These are phyloP conservation scores for Rhinatrema bivittatum DNA, from an alignment of 2,797 vertebrate species.

Conservation along the genomic window DNA sequence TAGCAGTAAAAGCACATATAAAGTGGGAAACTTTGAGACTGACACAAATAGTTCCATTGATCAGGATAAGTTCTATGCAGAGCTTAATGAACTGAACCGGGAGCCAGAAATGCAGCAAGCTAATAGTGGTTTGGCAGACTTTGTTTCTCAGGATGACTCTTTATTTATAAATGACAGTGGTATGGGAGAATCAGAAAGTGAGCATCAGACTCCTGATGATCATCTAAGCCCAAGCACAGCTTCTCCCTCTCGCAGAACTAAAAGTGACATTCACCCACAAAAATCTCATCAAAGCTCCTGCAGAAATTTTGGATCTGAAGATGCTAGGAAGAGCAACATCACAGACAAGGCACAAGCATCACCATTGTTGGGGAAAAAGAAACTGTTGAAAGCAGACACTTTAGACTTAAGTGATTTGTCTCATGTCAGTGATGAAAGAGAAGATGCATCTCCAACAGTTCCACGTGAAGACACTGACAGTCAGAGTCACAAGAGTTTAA, in stretches of 20 bases:
- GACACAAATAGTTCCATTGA: constrained; percentile 90
- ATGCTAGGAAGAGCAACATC: constrained; percentile 29
- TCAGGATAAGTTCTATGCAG: constrained; percentile 95
- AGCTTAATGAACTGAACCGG: constrained; percentile 76
- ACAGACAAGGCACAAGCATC: constrained; percentile 29
- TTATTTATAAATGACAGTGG: constrained; percentile 52
- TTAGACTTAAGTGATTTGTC: constrained; percentile 69
- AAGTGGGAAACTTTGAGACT: constrained; percentile 95
- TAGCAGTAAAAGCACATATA: constrained; percentile 93
- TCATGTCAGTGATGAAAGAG: constrained; percentile 49
- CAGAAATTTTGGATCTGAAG: constrained; percentile 51
- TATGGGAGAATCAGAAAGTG: constrained; percentile 51
- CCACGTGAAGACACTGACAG: constrained; percentile 31
- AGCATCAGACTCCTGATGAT: constrained; percentile 51
- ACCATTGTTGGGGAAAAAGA: constrained; percentile 53
- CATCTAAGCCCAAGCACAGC: constrained; percentile 47
- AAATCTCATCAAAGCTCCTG: constrained; percentile 50
- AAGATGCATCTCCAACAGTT: constrained; percentile 36
- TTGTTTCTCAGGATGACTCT: constrained; percentile 47
- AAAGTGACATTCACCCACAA: constrained; percentile 46
- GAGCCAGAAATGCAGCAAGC: constrained; percentile 39
- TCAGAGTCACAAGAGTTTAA: constrained; percentile 41
- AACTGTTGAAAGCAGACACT: constrained; percentile 67
- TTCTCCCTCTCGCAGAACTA: constrained; percentile 57
- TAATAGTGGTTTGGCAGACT: constrained; percentile 23